phyloP scores from a whole-genome alignment of 1,140 invertebrate species.

The Drosophila dunni region DNA sequence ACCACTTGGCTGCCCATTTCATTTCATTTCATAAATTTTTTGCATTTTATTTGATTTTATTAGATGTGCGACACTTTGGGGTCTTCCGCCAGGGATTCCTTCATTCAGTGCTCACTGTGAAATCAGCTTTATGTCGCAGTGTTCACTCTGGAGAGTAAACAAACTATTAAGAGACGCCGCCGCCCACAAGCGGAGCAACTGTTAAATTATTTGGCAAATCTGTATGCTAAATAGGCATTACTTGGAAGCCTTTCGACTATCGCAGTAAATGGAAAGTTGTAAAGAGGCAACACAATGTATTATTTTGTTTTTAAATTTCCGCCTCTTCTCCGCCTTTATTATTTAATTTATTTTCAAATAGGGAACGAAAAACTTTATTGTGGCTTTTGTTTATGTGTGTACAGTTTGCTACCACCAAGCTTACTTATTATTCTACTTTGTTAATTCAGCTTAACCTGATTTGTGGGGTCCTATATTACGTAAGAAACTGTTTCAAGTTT shows the following conservation, averaged over 20 bases:
- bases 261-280: neutral
- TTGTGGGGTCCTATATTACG: constrained; percentile 17
- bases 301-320: neutral
- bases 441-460: constrained; percentile 2
- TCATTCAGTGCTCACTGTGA: neutral
- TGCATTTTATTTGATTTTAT: constrained; percentile 79
- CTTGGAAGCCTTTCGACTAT: neutral
- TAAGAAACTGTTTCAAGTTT: constrained; percentile 9
- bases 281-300: neutral
- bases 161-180: constrained; percentile 26
- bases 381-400: neutral
- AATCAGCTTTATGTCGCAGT: neutral
- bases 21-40: constrained; percentile 61
- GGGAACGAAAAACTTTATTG: constrained; percentile 2
- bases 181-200: neutral
- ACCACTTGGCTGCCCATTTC: constrained; percentile 28
- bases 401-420: neutral
- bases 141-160: constrained; percentile 9
- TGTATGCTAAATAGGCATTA: constrained; percentile 45
- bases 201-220: constrained; percentile 21
- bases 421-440: neutral
- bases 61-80: constrained; percentile 45
- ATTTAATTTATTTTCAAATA: constrained; percentile 5
- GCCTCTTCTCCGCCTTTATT: constrained; percentile 5
- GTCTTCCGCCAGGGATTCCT: constrained; percentile 4